Percentiles rank a stretch among this genome's conserved stretches.
Conservation (phyloP, 2,113 vertebrate genomes). For the Climacteris rufus region DNA sequence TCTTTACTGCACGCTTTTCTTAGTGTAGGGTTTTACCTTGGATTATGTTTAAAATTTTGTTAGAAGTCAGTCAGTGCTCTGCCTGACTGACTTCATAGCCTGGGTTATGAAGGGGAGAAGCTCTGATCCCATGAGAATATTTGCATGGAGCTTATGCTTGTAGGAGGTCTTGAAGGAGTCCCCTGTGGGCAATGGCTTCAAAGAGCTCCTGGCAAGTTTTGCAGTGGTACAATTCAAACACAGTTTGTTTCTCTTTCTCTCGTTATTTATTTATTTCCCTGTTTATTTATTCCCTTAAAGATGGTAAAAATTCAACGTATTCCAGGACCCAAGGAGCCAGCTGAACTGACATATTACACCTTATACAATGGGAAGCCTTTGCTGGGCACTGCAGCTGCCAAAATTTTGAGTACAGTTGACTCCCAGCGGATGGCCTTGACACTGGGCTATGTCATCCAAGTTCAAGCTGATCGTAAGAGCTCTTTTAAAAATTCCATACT, state of each 20-base stretch:
- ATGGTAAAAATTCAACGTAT: constrained; percentile 94
- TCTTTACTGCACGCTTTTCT: not conserved
- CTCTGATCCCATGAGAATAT: not conserved
- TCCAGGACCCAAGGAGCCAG: constrained; percentile 87
- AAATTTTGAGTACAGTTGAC: constrained; percentile 93
- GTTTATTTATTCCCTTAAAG: constrained; percentile 58
- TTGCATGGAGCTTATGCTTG: not conserved
- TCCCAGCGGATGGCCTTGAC: constrained; percentile 97
- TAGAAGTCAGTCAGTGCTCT: not conserved
- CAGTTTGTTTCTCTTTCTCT: not conserved
- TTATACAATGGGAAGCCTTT: constrained; percentile 85
- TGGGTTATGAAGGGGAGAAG: not conserved
- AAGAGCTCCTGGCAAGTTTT: not conserved
- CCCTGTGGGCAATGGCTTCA: not conserved
- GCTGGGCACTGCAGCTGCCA: constrained; percentile 88
- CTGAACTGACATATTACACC: constrained; percentile 93
- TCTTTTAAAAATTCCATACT: not conserved
- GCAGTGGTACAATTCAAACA: not conserved
- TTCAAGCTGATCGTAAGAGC: constrained; percentile 95
- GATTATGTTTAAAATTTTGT: not conserved
- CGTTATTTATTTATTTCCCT: not conserved
- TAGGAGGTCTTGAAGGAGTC: not conserved
- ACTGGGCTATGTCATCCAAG: constrained; percentile 91
- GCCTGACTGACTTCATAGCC: not conserved
- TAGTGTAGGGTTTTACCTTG: not conserved